phyloP scores from a whole-genome alignment of 2,888 invertebrate species.

The Toxonevra muliebris region DNA sequence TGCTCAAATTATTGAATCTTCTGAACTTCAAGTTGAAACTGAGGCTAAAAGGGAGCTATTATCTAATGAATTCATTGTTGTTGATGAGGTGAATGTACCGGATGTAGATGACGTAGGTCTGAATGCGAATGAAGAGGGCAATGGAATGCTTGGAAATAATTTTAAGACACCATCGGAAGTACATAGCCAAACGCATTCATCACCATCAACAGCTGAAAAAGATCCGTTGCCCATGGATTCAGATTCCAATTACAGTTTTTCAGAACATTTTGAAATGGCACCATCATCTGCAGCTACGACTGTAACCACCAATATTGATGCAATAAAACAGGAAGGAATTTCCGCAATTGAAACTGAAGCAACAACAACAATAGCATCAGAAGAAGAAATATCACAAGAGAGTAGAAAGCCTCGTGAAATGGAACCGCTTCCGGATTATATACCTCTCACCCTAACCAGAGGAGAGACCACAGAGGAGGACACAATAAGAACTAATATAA shows the following conservation, averaged over 20 bases:
- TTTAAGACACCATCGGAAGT: slow-evolving; percentile 39
- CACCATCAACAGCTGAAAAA: slow-evolving; percentile 6
- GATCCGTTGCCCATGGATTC: slow-evolving; percentile 50
- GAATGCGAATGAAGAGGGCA: slow-evolving; percentile 12
- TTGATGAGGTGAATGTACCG: slow-evolving; percentile 13
- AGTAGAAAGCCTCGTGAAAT: slow-evolving; percentile 42
- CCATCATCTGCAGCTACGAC: slow-evolving; percentile 36
- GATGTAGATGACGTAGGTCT: slow-evolving; percentile 21
- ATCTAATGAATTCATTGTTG: not conserved
- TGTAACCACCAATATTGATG: not conserved
- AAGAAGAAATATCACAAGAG: not conserved
- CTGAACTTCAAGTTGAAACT: not conserved
- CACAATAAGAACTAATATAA: slow-evolving; percentile 19
- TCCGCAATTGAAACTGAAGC: not conserved
- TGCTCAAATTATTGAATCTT: not conserved
- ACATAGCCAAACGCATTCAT: slow-evolving; percentile 7
- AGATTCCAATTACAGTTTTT: slow-evolving; percentile 64
- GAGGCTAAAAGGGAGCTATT: not conserved
- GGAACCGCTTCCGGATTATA: slow-evolving; percentile 57
- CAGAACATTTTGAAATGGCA: slow-evolving; percentile 59
- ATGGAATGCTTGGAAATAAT: slow-evolving; percentile 18
- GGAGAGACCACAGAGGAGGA: not conserved
- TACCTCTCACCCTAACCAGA: slow-evolving; percentile 47
- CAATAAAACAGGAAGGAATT: not conserved
- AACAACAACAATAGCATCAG: not conserved